A percentile compares a stretch with the other conserved stretches of the same genome.
phyloP scores from a whole-genome alignment of 2,113 vertebrate genomes.

The Dasyprocta punctata region DNA sequence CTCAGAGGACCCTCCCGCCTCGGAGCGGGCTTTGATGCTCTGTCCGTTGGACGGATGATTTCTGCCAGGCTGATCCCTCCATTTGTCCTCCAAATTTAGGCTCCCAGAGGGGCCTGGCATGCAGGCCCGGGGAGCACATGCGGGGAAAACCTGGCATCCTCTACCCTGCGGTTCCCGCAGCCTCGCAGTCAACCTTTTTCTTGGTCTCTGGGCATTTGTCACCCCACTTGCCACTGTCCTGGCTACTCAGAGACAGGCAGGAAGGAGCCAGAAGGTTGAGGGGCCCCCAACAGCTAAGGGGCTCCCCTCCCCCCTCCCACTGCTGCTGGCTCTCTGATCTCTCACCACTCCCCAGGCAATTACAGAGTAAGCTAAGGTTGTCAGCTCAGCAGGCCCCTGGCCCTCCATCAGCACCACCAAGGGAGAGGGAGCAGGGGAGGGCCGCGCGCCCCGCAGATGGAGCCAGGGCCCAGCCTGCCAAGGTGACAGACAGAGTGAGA shows the following conservation, averaged over 20 bases:
- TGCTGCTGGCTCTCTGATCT: slow-evolving; percentile 64
- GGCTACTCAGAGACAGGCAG: background rate
- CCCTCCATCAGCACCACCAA: slow-evolving; percentile 43
- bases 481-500: slow-evolving; percentile 74
- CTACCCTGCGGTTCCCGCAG: background rate
- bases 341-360: slow-evolving; percentile 71
- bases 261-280: slow-evolving; percentile 62
- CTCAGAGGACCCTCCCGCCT: slow-evolving; percentile 2
- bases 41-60: background rate
- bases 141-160: background rate
- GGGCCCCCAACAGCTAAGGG: slow-evolving; percentile 49
- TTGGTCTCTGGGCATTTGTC: slow-evolving; percentile 47
- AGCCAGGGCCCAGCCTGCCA: slow-evolving; percentile 61
- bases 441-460: slow-evolving; percentile 60
- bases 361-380: slow-evolving; percentile 73
- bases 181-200: slow-evolving; percentile 1
- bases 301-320: slow-evolving; percentile 11
- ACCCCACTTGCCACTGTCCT: background rate
- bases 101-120: background rate
- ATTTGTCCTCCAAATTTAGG: background rate
- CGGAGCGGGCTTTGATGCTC: background rate
- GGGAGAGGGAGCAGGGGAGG: background rate
- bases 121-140: background rate
- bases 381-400: slow-evolving; percentile 70
- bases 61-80: background rate